These are phyloP conservation scores for Crypturellus undulatus DNA, from an alignment of 2,113 vertebrate genomes.

Conservation along the genomic window DNA sequence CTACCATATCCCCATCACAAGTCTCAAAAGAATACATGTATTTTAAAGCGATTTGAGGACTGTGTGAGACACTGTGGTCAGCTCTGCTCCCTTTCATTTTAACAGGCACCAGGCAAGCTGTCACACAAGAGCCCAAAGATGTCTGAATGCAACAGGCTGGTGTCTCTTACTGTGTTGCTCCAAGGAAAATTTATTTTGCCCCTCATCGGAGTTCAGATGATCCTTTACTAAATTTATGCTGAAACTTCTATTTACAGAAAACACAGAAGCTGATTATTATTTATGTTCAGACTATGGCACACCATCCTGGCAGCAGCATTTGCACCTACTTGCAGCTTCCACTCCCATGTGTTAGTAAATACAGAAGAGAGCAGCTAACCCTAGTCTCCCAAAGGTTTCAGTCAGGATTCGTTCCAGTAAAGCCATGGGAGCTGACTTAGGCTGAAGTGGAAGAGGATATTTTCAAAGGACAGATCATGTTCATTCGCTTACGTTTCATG, in stretches of 20 bases:
- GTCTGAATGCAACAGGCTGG: neutral
- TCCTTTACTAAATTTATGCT: neutral
- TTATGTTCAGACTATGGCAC: neutral
- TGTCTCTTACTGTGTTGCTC: neutral
- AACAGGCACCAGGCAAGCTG: neutral
- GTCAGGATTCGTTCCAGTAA: neutral
- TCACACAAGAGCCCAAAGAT: neutral
- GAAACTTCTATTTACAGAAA: neutral
- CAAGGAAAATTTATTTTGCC: neutral
- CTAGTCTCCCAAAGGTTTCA: neutral
- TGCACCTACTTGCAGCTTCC: neutral
- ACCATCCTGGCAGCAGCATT: neutral
- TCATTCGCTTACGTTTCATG: constrained; percentile 92
- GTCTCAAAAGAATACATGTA: neutral
- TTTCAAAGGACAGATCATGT: neutral
- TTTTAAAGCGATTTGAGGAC: neutral
- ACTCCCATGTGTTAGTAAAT: neutral
- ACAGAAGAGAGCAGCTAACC: neutral
- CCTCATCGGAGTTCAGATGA: neutral
- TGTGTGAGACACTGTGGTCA: neutral
- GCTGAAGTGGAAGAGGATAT: neutral
- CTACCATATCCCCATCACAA: neutral
- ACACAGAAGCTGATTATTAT: neutral
- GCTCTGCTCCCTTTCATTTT: neutral
- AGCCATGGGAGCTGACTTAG: neutral